Conservation (phyloP, 2,797 vertebrate genomes). For the Poecilia velifera region DNA sequence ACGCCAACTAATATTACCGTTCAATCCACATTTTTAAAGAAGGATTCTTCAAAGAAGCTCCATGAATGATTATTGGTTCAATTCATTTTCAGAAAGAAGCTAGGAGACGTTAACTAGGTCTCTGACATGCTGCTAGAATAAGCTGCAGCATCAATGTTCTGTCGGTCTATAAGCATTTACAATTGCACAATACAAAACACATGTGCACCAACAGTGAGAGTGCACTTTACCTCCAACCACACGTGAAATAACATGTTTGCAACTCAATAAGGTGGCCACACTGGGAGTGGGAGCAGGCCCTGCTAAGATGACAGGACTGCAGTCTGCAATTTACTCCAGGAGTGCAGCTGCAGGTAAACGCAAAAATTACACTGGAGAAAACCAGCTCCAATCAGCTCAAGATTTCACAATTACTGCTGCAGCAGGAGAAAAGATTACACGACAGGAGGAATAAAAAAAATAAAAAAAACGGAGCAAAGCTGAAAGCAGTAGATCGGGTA, state of each 20-base stretch:
- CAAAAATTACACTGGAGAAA: neutral
- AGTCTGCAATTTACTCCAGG: slow-evolving; percentile 1
- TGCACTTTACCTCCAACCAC: neutral
- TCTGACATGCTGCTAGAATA: neutral
- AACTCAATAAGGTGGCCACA: neutral
- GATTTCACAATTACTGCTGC: neutral
- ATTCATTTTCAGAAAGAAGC: neutral
- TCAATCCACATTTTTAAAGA: too few species aligned
- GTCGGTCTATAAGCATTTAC: neutral
- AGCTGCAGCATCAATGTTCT: neutral
- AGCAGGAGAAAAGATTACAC: neutral
- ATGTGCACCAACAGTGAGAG: neutral
- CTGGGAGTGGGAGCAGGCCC: neutral
- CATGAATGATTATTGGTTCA: too few species aligned
- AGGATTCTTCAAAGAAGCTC: too few species aligned
- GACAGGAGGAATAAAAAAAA: neutral
- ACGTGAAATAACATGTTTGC: neutral
- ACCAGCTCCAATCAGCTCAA: neutral
- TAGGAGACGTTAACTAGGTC: neutral
- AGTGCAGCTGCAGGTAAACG: neutral
- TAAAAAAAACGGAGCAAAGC: neutral
- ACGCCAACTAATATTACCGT: too few species aligned
- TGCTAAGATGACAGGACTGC: neutral
- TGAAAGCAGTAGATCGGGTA: neutral
- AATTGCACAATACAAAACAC: neutral